Conservation (phyloP, 2,797 vertebrate genomes). For the Petrocephalus schoutedeni region DNA sequence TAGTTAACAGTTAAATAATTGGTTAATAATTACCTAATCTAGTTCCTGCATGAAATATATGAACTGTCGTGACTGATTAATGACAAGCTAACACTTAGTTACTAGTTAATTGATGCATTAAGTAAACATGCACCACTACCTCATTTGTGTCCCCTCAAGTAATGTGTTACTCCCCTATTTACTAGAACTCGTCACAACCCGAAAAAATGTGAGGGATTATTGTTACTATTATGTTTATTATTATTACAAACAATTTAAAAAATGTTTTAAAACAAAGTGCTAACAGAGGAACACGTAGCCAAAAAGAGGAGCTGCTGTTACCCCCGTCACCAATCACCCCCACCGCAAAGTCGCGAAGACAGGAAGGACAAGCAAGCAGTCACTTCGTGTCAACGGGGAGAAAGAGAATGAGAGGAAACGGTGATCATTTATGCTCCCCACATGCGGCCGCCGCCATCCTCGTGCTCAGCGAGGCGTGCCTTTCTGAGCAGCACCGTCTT, state of each 20-base stretch:
- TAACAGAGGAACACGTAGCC: slow-evolving; percentile 42
- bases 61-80: background rate
- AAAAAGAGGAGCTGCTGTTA: slow-evolving; percentile 41
- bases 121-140: background rate
- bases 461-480: slow-evolving; percentile 32
- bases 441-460: slow-evolving; percentile 26
- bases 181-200: slow-evolving; percentile 40
- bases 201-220: slow-evolving; percentile 33
- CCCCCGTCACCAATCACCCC: slow-evolving; percentile 40
- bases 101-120: background rate
- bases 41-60: too few species aligned
- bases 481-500: slow-evolving; percentile 33
- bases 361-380: slow-evolving; percentile 37
- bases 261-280: slow-evolving; percentile 40
- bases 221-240: background rate
- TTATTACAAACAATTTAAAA: too few species aligned
- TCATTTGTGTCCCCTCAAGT: background rate
- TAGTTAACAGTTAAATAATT: background rate
- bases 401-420: slow-evolving; percentile 25
- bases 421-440: slow-evolving; percentile 39
- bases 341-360: slow-evolving; percentile 36
- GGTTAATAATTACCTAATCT: background rate
- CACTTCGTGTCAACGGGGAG: slow-evolving; percentile 33
- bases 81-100: background rate
- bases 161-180: slow-evolving; percentile 33